Base-by-base conservation (phyloP, 2,888 invertebrate genomes). In the Leptopilina syphax region DNA sequence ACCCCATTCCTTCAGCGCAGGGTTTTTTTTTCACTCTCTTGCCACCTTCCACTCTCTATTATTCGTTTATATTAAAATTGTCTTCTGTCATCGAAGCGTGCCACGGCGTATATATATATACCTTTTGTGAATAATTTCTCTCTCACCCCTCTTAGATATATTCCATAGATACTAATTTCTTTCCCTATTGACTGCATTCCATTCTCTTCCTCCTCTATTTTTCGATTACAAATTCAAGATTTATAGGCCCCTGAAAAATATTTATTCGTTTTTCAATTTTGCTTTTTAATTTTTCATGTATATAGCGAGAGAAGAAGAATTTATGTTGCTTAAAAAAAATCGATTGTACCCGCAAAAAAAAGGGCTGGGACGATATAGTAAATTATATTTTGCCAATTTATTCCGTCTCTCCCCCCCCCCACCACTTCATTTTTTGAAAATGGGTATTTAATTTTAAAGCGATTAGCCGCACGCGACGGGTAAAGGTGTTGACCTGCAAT, bases 401-500 rank as follows among this genome's bases (percentile, higher is more conserved):
- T 57, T 54, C 34, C 34, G 34, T 73, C 1, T 73, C 73, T 57
- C 57, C 57, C 73, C 10, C 73, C 34, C 34, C 73, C 57, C 5
- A 57, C 34, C 54, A 18, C 18, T 18, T 18, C 18, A 73, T 9
- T 50, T 34, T 57, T 34, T 57, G 18, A 73, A 34, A 79, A 79
- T 34, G 34, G 84, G 86, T 86, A 88, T 88, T 89, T 88, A 89
- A 90, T 90, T 90, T 86, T 89, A 90, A 90, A 90, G 89, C 90
- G 90, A 90, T 90, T 90, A 90, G 89, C 87, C 88, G 89, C 90
- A 90, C 90, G 90, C 90, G 90, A 89, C 89, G 86, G 87, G 87
- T 87, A 89, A 90, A 90, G 90, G 90, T 90, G 90, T 90, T 88
- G 88, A 89, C 88, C 90, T 90, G 90, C 90, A 88, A 90, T 90